phyloP scores from a whole-genome alignment of 2,888 invertebrate genomes.

The Dynastes grantii region DNA sequence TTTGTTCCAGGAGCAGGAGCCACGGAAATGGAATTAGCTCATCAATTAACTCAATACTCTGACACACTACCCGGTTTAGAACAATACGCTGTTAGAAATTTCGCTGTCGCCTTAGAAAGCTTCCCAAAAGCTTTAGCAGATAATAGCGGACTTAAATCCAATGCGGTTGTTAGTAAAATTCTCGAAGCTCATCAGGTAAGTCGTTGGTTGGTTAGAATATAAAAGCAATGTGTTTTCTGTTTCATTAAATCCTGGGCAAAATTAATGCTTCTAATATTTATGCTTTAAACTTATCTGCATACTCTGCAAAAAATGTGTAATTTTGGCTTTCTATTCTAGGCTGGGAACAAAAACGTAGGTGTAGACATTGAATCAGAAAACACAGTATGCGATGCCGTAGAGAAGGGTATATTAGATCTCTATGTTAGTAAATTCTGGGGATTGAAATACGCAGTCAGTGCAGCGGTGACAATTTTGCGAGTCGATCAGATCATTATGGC shows the following conservation, averaged over 20 bases:
- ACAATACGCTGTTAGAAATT: conserved; percentile 97
- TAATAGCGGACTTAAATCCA: conserved; percentile 92
- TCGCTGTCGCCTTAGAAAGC: conserved; percentile 89
- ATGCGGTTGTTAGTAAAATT: conserved; percentile 89
- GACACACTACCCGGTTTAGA: conserved; percentile 95
- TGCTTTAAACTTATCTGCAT: too few relatives aligned
- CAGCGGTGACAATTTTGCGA: conserved; percentile 92
- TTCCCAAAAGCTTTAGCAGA: conserved; percentile 95
- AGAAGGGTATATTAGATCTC: conserved; percentile 87
- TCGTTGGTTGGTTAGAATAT: conserved; percentile 44
- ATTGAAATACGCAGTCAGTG: conserved; percentile 94
- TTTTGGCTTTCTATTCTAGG: conserved; percentile 67
- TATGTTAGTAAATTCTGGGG: conserved; percentile 93
- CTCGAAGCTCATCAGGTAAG: conserved; percentile 91
- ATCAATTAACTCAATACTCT: conserved; percentile 88
- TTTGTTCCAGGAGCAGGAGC: conserved; percentile 97
- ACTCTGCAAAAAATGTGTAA: not conserved
- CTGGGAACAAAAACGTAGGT: conserved; percentile 83
- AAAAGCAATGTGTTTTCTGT: conserved; percentile 24
- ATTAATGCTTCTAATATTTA: not conserved
- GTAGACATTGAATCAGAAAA: conserved; percentile 90
- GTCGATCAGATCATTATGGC: conserved; percentile 99
- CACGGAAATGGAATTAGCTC: conserved; percentile 93
- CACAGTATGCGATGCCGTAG: conserved; percentile 82
- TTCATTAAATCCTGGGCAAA: not conserved